Base-by-base conservation (phyloP, 2,797 vertebrate species). In the Onychomys leucogaster region DNA sequence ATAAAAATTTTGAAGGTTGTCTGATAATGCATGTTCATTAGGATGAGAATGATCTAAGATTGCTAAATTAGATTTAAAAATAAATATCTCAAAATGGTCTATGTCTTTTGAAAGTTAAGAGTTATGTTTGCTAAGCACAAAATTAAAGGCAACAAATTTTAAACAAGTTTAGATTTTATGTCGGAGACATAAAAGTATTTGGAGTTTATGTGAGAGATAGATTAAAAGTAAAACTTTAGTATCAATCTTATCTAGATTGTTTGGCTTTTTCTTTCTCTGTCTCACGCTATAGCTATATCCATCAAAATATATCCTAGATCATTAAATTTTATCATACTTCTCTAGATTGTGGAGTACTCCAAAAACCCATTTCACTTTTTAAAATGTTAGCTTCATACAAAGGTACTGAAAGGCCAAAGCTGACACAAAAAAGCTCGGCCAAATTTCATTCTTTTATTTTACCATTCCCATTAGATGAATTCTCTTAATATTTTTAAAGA, bases 281-380 rank as follows among this genome's bases (percentile, higher is more conserved):
- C 16, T 78, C 32, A 37, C 73, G 13, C 32, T 27, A 59, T 59
- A 78, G 61, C 37, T 78, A 16, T 87, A 73, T 34, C 6, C 13
- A 90, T 94, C 34, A 96, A 93, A 93, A 73, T 81, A 65, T 84
- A 88, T n/a, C 37, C 29, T 63, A 93, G 57, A 90, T 83, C 52
- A 88, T 90, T 95, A 93, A 55, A 80, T 91, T 87, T 94, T 92
- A 88, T 84, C 59, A 49, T 1, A 81, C 16, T 67, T 71, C 78
- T 57, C 37, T 57, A 76, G 23, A 87, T 67, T 78, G 14, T 49
- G 69, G 9, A 80, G 34, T 65, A 86, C 12, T 87, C 67, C 25
- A 81, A 89, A 85, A n/a, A 25, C 25, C 46, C 7, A 65, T 80
- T 57, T 94, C 19, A 81, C 16, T 78, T 93, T 86, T 95, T 94